These are phyloP conservation scores for Oryzias curvinotus DNA, from an alignment of 2,113 vertebrate species.

Conservation along the genomic window DNA sequence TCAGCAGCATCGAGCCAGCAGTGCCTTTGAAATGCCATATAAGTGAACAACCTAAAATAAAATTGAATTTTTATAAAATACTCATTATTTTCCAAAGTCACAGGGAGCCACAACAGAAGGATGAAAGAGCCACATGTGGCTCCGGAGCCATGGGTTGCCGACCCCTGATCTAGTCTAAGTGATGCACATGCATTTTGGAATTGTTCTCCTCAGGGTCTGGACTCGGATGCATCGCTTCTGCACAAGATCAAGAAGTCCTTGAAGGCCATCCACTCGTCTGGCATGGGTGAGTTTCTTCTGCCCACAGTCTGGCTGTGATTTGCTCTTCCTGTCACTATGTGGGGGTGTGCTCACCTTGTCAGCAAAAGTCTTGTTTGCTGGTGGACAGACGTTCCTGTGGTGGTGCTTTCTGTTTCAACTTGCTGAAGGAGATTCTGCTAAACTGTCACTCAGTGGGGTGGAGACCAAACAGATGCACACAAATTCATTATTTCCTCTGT, in stretches of 20 bases:
- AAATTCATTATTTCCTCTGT: not conserved
- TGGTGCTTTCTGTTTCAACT: slow-evolving; percentile 64
- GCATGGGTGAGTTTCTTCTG: slow-evolving; percentile 79
- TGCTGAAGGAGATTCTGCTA: slow-evolving; percentile 26
- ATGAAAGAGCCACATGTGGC: no score
- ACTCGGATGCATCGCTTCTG: slow-evolving; percentile 89
- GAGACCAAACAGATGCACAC: not conserved
- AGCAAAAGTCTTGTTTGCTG: no score
- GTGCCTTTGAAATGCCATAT: no score
- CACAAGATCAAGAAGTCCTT: slow-evolving; percentile 98
- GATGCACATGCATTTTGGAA: not conserved
- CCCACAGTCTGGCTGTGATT: not conserved
- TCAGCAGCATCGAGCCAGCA: no score
- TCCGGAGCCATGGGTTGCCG: no score
- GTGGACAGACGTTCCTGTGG: slow-evolving; percentile 62
- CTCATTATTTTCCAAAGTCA: no score
- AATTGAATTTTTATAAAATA: no score
- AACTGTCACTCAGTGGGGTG: not conserved
- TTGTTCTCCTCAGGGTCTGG: slow-evolving; percentile 80
- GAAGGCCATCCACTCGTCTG: slow-evolving; percentile 90
- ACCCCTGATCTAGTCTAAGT: no score
- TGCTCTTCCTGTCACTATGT: no score
- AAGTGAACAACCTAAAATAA: no score
- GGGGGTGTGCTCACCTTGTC: no score
- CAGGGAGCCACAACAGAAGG: no score